Evolutionary conservation across 2,888 invertebrate species (phyloP), one percentile per base, ranked within the genome.

Genomic region (Therioaphis trifolii): DNA sequence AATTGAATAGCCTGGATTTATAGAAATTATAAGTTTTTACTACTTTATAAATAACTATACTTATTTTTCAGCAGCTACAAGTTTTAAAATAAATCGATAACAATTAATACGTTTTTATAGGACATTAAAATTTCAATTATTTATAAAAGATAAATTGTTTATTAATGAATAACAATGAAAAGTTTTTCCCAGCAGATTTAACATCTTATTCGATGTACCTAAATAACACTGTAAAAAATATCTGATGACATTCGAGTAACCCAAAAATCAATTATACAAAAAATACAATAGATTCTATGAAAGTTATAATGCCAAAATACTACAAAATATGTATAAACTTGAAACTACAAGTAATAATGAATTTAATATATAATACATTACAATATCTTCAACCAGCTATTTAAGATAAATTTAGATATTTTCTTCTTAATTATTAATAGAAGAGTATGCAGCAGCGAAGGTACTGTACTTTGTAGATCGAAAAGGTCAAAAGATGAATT

Each of bases 121-220:
- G 66, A 1, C 52, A 4, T 66, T 66, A 21, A 49, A 77, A 77
- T 78, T 77, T 66, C 35, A 77, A 77, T 66, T 18, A 35, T 78
- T 4, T 21, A 49, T 77, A 24, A 52, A 68, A 78, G 52, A 68
- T 52, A 66, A 76, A 61, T 11, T 15, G 21, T 58, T 11, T n/a
- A n/a, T n/a, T n/a, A n/a, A n/a, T n/a, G 11, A 52, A 11, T 58
- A 75, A 9, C 1, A 12, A 14, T 9, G 29, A n/a, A 35, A 35
- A 76, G 63, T 5, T 52, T 52, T 49, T n/a, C 49, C 15, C 15
- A 21, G 52, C 72, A 29, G 12, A 72, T 72, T 72, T 49, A 66
- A 77, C 11, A 46, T 61, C 4, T n/a, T 76, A 29, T 9, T 27
- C 35, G 35, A 35, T 21, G 12, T 77, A 77, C n/a, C n/a, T n/a